phyloP scores from a whole-genome alignment of 2,113 vertebrate species.

The Apodemus speciosus region DNA sequence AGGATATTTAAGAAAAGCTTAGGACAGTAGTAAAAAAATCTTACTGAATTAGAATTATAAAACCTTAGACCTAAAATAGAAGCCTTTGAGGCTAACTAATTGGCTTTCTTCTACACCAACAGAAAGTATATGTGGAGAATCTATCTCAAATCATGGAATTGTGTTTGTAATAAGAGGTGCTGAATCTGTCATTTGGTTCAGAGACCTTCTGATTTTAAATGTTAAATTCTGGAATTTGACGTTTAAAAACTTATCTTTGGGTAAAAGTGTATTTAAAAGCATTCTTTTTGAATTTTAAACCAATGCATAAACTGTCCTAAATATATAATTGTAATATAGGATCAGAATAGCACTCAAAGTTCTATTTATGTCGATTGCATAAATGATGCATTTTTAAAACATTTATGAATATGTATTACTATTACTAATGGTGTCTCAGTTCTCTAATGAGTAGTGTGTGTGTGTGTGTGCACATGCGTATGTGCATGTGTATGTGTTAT shows the following conservation, averaged over 20 bases:
- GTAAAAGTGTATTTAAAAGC: conserved; percentile 19
- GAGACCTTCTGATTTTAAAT: neutral
- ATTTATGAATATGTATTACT: conserved; percentile 68
- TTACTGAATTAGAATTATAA: conserved; percentile 32
- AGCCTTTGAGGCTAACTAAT: neutral
- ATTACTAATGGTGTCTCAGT: conserved; percentile 51
- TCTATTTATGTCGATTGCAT: conserved; percentile 65
- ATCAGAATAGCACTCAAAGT: conserved; percentile 67
- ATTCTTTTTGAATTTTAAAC: conserved; percentile 17
- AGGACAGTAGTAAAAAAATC: conserved; percentile 19
- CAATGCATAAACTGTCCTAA: conserved; percentile 54
- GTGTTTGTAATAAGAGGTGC: neutral
- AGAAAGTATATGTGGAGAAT: neutral
- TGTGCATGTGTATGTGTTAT: neutral
- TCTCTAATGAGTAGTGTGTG: conserved; percentile 45
- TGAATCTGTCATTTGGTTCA: conserved; percentile 1
- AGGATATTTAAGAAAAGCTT: conserved; percentile 18
- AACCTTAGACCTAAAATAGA: conserved; percentile 27
- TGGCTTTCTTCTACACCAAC: neutral
- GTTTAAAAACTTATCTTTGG: conserved; percentile 40
- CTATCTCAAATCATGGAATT: neutral
- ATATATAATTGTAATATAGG: conserved; percentile 66
- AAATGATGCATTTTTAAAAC: conserved; percentile 64
- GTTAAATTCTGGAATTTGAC: neutral
- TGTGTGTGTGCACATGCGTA: neutral